phyloP scores from a whole-genome alignment of 2,888 invertebrate genomes.

The Cheilosia pagana region DNA sequence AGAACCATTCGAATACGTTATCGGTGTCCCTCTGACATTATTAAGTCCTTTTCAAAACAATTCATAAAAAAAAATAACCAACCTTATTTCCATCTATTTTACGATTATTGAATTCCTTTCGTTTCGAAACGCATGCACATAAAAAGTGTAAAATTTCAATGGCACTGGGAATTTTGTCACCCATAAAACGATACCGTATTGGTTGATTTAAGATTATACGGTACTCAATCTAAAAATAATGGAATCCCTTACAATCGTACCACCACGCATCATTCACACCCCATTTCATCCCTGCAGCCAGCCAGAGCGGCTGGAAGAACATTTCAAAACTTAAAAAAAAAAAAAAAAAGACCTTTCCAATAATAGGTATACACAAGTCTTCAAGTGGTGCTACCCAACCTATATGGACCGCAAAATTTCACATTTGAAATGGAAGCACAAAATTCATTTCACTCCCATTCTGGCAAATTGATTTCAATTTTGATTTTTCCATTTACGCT shows the following conservation, averaged over 20 bases:
- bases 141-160: conserved; percentile 38
- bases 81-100: conserved; percentile 22
- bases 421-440: conserved; percentile 59
- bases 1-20: too few relatives aligned
- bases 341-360: conserved; percentile 26
- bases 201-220: conserved; percentile 53
- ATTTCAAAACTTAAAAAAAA: conserved; percentile 4
- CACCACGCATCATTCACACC: not conserved
- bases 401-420: conserved; percentile 26
- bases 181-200: conserved; percentile 57
- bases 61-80: not conserved
- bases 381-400: not conserved
- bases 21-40: not conserved
- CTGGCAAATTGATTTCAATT: conserved; percentile 71
- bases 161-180: conserved; percentile 34
- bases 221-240: conserved; percentile 53
- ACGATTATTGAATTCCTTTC: conserved; percentile 15
- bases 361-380: conserved; percentile 3
- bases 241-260: conserved; percentile 11
- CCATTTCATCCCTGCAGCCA: conserved; percentile 7
- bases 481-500: conserved; percentile 72
- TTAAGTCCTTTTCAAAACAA: not conserved
- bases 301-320: not conserved
- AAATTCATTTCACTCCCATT: conserved; percentile 66
- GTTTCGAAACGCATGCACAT: not conserved